Evolutionary conservation across 2,797 vertebrate species (phyloP).

Genomic region (Xenopus petersii): DNA sequence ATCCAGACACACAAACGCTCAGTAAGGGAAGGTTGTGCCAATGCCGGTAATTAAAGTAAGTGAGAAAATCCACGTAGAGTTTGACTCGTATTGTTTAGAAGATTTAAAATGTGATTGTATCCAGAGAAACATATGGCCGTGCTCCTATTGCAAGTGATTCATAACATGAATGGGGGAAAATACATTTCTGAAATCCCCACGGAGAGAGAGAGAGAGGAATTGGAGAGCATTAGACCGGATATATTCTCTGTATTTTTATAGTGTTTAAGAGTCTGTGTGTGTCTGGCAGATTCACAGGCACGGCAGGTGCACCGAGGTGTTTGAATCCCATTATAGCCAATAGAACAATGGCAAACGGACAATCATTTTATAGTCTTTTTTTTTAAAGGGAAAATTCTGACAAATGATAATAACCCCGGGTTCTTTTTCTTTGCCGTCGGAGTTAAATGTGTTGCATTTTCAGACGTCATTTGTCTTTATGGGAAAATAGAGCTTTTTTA

Average conservation of each 20-base stretch:
- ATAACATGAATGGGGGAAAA: not conserved
- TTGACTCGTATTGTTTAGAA: slow-evolving; percentile 9
- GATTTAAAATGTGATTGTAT: slow-evolving; percentile 27
- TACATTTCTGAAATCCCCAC: not conserved
- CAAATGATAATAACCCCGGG: too few species aligned
- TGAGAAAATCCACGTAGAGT: not conserved
- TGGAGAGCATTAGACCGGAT: not conserved
- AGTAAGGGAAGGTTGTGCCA: not conserved
- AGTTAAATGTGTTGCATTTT: too few species aligned
- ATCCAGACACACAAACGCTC: not conserved
- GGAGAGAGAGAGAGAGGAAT: not conserved
- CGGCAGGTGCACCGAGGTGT: too few species aligned
- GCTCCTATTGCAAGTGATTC: not conserved
- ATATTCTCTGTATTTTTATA: not conserved
- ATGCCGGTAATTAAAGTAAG: slow-evolving; percentile 13
- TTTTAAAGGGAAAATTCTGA: too few species aligned
- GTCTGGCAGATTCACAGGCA: not conserved
- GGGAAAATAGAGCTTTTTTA: too few species aligned
- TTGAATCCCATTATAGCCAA: too few species aligned
- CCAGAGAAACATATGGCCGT: slow-evolving; percentile 16
- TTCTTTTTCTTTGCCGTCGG: too few species aligned
- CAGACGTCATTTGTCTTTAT: too few species aligned
- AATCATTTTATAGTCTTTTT: too few species aligned
- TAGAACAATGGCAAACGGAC: too few species aligned
- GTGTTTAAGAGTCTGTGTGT: not conserved